phyloP scores from a whole-genome alignment of 2,888 invertebrate species.

The Xanthostigma xanthostigma region DNA sequence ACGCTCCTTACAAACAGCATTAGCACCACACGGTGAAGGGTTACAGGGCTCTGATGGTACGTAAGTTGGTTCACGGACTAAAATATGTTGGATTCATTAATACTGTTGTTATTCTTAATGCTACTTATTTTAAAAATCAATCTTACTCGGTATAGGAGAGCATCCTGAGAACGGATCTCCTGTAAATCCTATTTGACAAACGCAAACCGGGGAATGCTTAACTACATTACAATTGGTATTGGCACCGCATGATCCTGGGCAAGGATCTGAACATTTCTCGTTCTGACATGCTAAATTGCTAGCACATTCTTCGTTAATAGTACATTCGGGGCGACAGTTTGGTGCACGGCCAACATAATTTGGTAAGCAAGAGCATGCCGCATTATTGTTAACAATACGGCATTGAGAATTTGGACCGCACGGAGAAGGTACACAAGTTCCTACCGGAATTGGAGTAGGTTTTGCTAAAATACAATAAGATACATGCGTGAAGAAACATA shows the following conservation, averaged over 20 bases:
- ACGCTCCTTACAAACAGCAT: conserved; percentile 68
- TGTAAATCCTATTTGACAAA: conserved; percentile 61
- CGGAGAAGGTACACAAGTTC: conserved; percentile 65
- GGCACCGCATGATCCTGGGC: conserved; percentile 69
- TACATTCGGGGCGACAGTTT: conserved; percentile 75
- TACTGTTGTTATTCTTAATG: not conserved
- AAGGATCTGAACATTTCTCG: conserved; percentile 70
- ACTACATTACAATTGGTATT: conserved; percentile 65
- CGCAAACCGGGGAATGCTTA: conserved; percentile 72
- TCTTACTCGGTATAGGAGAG: conserved; percentile 23
- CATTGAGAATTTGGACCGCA: conserved; percentile 78
- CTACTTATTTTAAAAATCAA: not conserved
- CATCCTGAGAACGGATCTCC: conserved; percentile 79
- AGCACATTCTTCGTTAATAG: conserved; percentile 70
- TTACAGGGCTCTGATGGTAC: conserved; percentile 63
- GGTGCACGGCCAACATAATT: conserved; percentile 72
- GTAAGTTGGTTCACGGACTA: conserved; percentile 39
- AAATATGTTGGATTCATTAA: conserved; percentile 15
- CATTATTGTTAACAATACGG: conserved; percentile 55
- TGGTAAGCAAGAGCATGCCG: conserved; percentile 65
- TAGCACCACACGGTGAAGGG: conserved; percentile 76
- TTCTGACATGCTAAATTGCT: conserved; percentile 70
- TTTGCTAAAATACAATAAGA: conserved; percentile 31
- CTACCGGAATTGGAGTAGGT: conserved; percentile 33
- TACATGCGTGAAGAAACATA: not conserved